These are phyloP conservation scores for Drosophila kohkoa DNA, from an alignment of 1,140 invertebrate genomes.

Conservation along the genomic window DNA sequence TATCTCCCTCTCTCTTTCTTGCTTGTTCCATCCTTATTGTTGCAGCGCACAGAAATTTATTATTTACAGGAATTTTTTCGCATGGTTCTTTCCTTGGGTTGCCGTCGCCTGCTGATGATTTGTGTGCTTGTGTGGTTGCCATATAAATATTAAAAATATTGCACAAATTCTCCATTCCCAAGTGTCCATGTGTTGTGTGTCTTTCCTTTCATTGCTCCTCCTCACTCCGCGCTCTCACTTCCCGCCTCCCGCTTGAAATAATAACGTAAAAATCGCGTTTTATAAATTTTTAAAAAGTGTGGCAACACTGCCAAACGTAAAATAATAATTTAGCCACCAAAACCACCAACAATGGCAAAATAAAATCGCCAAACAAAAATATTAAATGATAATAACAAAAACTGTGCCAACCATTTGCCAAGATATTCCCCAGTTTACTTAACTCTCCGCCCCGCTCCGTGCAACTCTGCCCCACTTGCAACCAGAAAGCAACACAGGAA, in stretches of 20 bases:
- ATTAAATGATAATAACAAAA: slow-evolving; percentile 74
- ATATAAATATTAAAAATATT: slow-evolving; percentile 83
- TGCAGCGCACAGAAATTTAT: slow-evolving; percentile 68
- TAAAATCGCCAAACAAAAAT: slow-evolving; percentile 13
- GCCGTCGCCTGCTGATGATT: slow-evolving; percentile 74
- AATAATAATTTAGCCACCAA: slow-evolving; percentile 69
- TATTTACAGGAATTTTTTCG: slow-evolving; percentile 79
- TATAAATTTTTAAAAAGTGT: slow-evolving; percentile 81
- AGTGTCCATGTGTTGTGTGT: slow-evolving; percentile 42
- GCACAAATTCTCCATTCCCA: slow-evolving; percentile 69
- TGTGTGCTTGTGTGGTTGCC: slow-evolving; percentile 76
- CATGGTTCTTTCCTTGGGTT: slow-evolving; percentile 46
- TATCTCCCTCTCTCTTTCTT: not conserved
- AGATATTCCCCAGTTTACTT: slow-evolving; percentile 34
- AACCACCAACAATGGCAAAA: slow-evolving; percentile 18
- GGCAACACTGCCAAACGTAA: slow-evolving; percentile 65
- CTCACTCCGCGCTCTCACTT: not conserved
- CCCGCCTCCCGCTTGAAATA: slow-evolving; percentile 9
- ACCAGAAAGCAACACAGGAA: slow-evolving; percentile 53
- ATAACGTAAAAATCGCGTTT: slow-evolving; percentile 65
- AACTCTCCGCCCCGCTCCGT: slow-evolving; percentile 8
- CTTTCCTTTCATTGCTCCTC: slow-evolving; percentile 8
- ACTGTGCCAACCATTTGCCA: slow-evolving; percentile 51
- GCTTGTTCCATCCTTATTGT: slow-evolving; percentile 5
- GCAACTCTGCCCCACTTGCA: not conserved